Evolutionary conservation across 2,113 vertebrate species (phyloP).

Genomic region (Tapirus terrestris): DNA sequence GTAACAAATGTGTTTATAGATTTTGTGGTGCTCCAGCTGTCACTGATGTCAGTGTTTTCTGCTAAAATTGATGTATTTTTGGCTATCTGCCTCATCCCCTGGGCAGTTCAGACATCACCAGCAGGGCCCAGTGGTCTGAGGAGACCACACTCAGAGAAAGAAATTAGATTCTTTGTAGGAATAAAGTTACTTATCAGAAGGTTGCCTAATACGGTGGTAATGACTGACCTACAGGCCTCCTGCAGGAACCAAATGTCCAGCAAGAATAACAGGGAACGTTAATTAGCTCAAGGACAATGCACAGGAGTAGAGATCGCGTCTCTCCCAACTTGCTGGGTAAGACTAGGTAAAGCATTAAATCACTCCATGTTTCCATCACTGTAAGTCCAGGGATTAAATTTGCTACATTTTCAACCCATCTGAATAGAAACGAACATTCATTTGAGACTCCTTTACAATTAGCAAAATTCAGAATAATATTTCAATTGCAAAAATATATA

Average conservation of each 20-base stretch:
- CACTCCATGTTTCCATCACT: rapidly evolving
- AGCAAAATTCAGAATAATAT: neutral
- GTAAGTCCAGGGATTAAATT: neutral
- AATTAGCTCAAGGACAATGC: neutral
- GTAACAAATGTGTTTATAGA: conserved; percentile 71
- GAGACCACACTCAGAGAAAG: neutral
- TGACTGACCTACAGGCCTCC: neutral
- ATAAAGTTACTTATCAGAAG: neutral
- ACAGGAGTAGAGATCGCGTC: rapidly evolving
- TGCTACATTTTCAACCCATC: neutral
- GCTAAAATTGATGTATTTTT: conserved; percentile 81
- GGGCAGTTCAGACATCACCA: conserved; percentile 65
- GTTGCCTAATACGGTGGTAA: neutral
- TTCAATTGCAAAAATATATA: neutral
- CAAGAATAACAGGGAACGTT: neutral
- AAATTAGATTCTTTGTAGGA: neutral
- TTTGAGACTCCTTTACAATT: neutral
- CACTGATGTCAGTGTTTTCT: conserved; percentile 77
- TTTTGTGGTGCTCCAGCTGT: conserved; percentile 76
- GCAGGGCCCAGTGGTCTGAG: conserved; percentile 10
- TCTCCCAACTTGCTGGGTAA: neutral
- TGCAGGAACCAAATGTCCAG: neutral
- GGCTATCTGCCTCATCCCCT: conserved; percentile 74
- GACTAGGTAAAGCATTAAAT: neutral
- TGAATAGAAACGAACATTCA: neutral